phyloP scores from a whole-genome alignment of 2,888 invertebrate genomes.

The Atherix ibis region DNA sequence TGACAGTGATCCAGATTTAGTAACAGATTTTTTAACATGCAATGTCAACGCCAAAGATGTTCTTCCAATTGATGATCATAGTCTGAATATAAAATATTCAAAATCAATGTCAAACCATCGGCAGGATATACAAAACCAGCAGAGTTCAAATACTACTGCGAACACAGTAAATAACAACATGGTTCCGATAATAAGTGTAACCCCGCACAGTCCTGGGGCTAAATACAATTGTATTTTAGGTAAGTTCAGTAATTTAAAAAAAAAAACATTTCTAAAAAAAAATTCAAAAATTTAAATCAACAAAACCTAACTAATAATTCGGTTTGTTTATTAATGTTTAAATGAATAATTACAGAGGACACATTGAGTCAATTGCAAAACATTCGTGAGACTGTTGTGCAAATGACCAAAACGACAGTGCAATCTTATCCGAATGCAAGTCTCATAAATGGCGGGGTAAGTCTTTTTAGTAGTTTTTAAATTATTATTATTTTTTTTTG shows the following conservation, averaged over 20 bases:
- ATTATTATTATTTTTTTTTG: too few species aligned
- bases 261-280: too few species aligned
- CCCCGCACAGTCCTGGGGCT: conserved; percentile 70
- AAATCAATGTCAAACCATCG: conserved; percentile 3
- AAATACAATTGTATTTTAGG: conserved; percentile 49
- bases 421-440: conserved; percentile 18
- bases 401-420: conserved; percentile 32
- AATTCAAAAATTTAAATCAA: too few species aligned
- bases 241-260: too few species aligned
- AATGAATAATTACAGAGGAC: conserved; percentile 26
- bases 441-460: conserved; percentile 20
- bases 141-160: conserved; percentile 17
- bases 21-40: conserved; percentile 30
- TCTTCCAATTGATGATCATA: conserved; percentile 2
- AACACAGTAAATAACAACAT: conserved; percentile 30
- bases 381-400: conserved; percentile 32
- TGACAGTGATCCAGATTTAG: conserved; percentile 31
- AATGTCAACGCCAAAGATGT: conserved; percentile 9
- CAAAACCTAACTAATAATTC: too few species aligned
- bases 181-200: conserved; percentile 75
- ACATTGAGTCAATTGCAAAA: conserved; percentile 31
- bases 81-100: not conserved
- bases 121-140: too few species aligned
- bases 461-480: too few species aligned
- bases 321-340: too few species aligned